A percentile compares a stretch with the other conserved stretches of the same genome.
These are phyloP conservation scores for Rotaria socialis DNA, from an alignment of 2,888 invertebrate species.

Conservation along the genomic window DNA sequence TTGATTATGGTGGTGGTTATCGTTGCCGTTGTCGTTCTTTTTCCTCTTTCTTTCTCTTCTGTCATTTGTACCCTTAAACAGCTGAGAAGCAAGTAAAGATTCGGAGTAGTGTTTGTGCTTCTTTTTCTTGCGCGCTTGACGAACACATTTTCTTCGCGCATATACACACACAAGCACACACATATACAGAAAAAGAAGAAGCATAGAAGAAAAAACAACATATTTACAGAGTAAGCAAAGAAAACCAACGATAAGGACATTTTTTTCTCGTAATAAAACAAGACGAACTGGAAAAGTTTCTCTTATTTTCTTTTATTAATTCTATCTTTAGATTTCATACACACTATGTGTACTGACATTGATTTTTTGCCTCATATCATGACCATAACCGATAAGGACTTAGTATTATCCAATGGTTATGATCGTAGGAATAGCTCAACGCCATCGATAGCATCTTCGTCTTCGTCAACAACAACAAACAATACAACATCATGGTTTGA, in stretches of 20 bases:
- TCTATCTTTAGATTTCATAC: neutral
- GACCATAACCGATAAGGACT: neutral
- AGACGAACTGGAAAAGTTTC: neutral
- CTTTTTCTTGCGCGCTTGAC: neutral
- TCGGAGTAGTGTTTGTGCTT: neutral
- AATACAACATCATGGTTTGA: neutral
- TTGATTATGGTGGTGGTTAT: neutral
- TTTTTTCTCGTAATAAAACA: neutral
- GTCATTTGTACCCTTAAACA: conserved; percentile 6
- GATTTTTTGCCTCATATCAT: neutral
- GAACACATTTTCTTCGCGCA: neutral
- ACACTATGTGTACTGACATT: neutral
- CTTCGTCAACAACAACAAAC: neutral
- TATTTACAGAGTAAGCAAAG: conserved; percentile 7
- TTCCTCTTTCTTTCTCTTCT: neutral
- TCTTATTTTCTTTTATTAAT: neutral
- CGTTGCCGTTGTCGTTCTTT: neutral
- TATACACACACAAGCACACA: neutral
- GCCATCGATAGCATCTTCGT: neutral
- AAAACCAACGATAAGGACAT: neutral
- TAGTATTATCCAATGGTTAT: neutral
- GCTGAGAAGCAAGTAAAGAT: conserved; percentile 11
- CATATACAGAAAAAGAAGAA: neutral
- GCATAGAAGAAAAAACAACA: neutral
- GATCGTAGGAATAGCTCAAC: neutral